Base-by-base conservation (phyloP, 2,797 vertebrate genomes). In the Rhyacichthys aspro region DNA sequence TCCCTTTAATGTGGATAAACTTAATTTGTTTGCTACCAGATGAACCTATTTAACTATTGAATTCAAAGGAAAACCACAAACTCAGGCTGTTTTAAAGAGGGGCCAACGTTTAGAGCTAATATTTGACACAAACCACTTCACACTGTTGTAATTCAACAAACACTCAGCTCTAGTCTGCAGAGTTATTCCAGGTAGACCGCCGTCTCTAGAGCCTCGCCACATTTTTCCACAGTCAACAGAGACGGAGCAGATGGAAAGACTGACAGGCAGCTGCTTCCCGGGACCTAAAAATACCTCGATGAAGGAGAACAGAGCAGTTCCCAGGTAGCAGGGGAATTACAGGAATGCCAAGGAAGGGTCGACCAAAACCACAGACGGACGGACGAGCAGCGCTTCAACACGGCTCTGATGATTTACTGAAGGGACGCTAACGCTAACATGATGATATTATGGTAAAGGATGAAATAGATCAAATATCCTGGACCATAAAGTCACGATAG, bases 261-360 rank as follows among this genome's bases (percentile, higher is more conserved):
- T 71, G 62, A 66, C 84, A 11, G 15, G 32, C 48, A 87, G 81
- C 77, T 84, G 84, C 69, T 73, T 70, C 71, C 64, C 41, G 50
- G 55, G 55, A 43, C n/a, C 84, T 87, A 86, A 84, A 87, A 88
- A 89, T 89, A 89, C 43, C 53, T 44, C 0, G 34, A 12, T 7
- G 41, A 45, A 76, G 68, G 45, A 82, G 75, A 76, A 77, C 64
- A 77, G 72, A 74, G 64, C 60, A 50, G 45, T 69, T 89, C 83
- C 79, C 88, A 92, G 89, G 90, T 90, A 87, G 73, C 80, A 76
- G 82, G 81, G 84, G 84, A 82, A 86, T 79, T 72, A 46, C 66
- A 70, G 76, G 83, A 87, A 89, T 83, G 79, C 69, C 59, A 78
- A 65, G 42, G 34, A 63, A 82, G 71, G 60, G 63, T 62, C 47